Evolutionary conservation across 2,113 vertebrate species (phyloP).

Genomic region (Deroptyus accipitrinus): DNA sequence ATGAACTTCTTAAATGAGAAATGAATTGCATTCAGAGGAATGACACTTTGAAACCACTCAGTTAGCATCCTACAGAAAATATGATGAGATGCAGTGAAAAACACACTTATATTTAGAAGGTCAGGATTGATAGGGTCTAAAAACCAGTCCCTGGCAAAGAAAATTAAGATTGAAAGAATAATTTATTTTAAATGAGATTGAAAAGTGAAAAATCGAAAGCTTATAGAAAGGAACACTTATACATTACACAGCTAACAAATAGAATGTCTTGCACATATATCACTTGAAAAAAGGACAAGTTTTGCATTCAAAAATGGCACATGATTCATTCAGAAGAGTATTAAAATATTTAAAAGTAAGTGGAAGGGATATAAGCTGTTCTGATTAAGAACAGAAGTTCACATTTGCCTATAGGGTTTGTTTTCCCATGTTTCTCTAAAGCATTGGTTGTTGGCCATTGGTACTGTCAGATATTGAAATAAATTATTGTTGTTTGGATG

Average conservation of each 20-base stretch:
- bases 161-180: constrained; percentile 18
- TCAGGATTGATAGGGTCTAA: not conserved
- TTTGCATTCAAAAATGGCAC: not conserved
- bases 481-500: not conserved
- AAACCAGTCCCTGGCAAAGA: not conserved
- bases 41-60: not conserved
- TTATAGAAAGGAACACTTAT: not conserved
- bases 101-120: not conserved
- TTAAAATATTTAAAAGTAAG: not conserved
- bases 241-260: not conserved
- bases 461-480: not conserved
- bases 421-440: not conserved
- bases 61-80: not conserved
- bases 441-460: not conserved
- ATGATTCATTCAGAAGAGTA: not conserved
- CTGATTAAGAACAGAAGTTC: not conserved
- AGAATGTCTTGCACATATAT: not conserved
- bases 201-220: not conserved
- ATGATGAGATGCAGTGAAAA: not conserved
- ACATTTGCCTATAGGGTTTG: not conserved
- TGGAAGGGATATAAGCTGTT: not conserved
- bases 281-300: not conserved
- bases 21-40: not conserved
- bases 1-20: not conserved
- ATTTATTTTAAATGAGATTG: constrained; percentile 7